Base-by-base conservation (phyloP, 2,797 vertebrate genomes). In the Mormyrops attenuatus region DNA sequence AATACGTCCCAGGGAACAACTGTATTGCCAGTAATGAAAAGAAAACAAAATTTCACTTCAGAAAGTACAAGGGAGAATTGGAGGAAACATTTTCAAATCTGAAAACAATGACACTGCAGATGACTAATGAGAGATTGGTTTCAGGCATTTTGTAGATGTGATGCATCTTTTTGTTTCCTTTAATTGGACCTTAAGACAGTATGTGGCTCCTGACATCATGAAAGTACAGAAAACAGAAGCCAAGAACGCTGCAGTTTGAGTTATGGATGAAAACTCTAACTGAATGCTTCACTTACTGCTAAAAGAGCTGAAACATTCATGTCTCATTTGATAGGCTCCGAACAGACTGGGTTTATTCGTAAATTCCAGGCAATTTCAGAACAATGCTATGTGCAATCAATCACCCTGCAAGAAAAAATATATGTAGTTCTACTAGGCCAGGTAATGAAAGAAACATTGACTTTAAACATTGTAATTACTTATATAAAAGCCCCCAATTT, bases 281-380 rank as follows among this genome's bases (percentile, higher is more conserved):
- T 52, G n/a, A 13, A 52, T 52, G 82, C 44, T 47, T 85, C 82
- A 52, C 47, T 85, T 52, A 52, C 49, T 50, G 47, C 84, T 26
- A 85, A 50, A 85, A 47, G 49, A 85, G 3, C 44, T 50, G 49
- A 85, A 85, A 85, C 84, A 20, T 52, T 52, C 13, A 85, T 50
- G 49, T 85, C 22, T 85, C 22, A 13, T 85, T 52, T 85, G 49
- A 85, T 85, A 50, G n/a, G 22, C 49, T 85, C 47, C 6, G 49
- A 52, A 52, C 3, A 85, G 84, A 17, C 49, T 50, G 47, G 22
- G 26, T 52, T 85, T 85, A 85, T 52, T 22, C 6, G 77, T 82
- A 82, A 82, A 82, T 82, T 82, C 77, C 41, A 82, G 41, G 77
- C 77, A 85, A 85, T 49, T 85, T 87, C 34, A 17, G 85, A 52